These are phyloP conservation scores for Ia io DNA, from an alignment of 2,113 vertebrate genomes.

Conservation along the genomic window DNA sequence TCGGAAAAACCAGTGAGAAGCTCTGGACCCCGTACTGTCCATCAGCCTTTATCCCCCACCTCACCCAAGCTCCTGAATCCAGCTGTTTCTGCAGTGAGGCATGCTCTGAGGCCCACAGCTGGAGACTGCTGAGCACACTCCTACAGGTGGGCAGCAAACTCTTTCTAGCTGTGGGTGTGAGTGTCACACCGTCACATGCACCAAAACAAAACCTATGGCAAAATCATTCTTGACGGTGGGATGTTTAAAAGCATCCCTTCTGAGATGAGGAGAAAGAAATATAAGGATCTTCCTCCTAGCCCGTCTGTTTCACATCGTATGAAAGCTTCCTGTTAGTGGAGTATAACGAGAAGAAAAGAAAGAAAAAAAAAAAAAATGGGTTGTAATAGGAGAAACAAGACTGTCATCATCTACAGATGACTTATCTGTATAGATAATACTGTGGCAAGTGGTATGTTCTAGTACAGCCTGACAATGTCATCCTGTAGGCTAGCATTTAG, in stretches of 20 bases:
- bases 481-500: background rate
- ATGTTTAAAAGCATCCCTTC: background rate
- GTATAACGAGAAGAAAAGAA: background rate
- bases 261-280: background rate
- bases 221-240: background rate
- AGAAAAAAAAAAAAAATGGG: background rate
- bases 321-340: background rate
- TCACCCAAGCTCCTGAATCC: background rate
- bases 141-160: background rate
- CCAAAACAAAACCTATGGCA: background rate
- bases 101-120: background rate
- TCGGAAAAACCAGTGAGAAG: background rate
- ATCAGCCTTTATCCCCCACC: background rate
- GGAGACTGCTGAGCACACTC: background rate
- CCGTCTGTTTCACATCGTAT: background rate
- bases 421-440: background rate
- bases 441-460: background rate
- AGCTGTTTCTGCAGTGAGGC: background rate
- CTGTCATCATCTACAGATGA: background rate
- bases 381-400: background rate
- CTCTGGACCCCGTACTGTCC: accelerated
- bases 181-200: background rate
- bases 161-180: background rate
- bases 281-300: background rate
- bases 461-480: too few species aligned